phyloP scores from a whole-genome alignment of 2,888 invertebrate genomes.

The Drosophila borborema region DNA sequence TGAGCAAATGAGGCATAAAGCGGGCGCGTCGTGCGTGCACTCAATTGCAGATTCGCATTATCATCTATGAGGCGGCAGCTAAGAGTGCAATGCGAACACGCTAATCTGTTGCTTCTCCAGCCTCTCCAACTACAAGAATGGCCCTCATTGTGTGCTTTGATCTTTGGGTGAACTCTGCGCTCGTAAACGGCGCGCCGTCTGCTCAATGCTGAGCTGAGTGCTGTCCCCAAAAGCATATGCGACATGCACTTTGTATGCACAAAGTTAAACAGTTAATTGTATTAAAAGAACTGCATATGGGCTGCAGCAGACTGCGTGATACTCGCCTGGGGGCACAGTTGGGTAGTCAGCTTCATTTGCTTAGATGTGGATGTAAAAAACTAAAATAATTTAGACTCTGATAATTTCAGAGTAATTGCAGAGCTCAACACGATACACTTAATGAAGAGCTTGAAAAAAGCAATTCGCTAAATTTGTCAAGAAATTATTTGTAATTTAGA shows the following conservation, averaged over 20 bases:
- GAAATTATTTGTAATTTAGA: not conserved
- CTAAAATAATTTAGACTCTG: too few relatives aligned
- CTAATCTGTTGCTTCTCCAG: conserved; percentile 47
- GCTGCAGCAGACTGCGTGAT: not conserved
- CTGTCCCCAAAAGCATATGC: conserved; percentile 20
- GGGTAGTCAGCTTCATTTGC: too few relatives aligned
- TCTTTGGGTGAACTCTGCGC: conserved; percentile 39
- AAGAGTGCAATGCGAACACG: conserved; percentile 35
- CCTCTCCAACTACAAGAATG: conserved; percentile 72
- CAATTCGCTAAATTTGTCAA: not conserved
- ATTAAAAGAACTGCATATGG: conserved; percentile 46
- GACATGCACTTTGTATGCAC: conserved; percentile 40
- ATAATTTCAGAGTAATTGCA: not conserved
- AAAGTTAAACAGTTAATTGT: conserved; percentile 75
- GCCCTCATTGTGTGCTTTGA: conserved; percentile 64
- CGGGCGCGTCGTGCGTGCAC: conserved; percentile 53
- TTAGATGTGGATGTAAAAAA: not conserved
- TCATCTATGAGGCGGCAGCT: conserved; percentile 31
- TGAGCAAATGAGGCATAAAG: conserved; percentile 59
- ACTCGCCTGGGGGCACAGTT: not conserved
- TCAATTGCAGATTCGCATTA: conserved; percentile 61
- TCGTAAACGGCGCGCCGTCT: conserved; percentile 15
- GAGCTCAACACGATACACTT: not conserved
- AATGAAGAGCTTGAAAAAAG: not conserved
- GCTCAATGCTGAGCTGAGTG: conserved; percentile 21